Evolutionary conservation across 2,888 invertebrate genomes (phyloP), one percentile per base, ranked within the genome.

Genomic region (Agrilus mali): DNA sequence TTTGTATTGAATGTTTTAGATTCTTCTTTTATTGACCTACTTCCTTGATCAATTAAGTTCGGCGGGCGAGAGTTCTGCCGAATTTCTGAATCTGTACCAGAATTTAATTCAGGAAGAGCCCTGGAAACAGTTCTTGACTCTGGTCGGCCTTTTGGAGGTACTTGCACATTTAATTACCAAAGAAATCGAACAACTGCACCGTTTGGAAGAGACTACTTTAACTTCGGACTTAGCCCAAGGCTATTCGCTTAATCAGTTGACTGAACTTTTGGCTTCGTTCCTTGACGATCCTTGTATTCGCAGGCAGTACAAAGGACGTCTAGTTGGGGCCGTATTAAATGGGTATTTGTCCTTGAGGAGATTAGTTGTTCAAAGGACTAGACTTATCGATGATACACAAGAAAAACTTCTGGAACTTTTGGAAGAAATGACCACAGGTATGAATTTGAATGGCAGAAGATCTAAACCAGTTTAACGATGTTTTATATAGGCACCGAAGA

Each of bases 371-470:
- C 96, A 96, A 67, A 75, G 96, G 46, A 96, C 96, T 1, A 78
- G 95, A 41, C 75, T 95, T 41, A 90, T 96, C 33, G 96, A 96
- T 65, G 94, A 95, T 64, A 94, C 96, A 4, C 95, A 96, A 67
- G 93, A 93, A 65, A 93, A 92, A 59, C 72, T 96, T 36, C 71
- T 96, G 8, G 90, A 92, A 60, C 74, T 95, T 55, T 72, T 96
- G 13, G 95, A 96, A 67, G 93, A 94, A 65, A 90, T 96, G 85
- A 96, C 95, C 0, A 87, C 86, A 4, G 89, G 86, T 80, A 55
- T 42, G 15, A 20, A 6, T 31, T 39, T n/a, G 27, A 20, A 20
- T 5, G 20, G 5, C 7, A 20, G 4, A 20, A 7, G 33, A 31
- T 40, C 16, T 35, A 37, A 42, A 45, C 35, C n/a, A n/a, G 22